These are phyloP conservation scores for Dicerorhinus sumatrensis DNA, from an alignment of 2,113 vertebrate genomes.

Conservation along the genomic window DNA sequence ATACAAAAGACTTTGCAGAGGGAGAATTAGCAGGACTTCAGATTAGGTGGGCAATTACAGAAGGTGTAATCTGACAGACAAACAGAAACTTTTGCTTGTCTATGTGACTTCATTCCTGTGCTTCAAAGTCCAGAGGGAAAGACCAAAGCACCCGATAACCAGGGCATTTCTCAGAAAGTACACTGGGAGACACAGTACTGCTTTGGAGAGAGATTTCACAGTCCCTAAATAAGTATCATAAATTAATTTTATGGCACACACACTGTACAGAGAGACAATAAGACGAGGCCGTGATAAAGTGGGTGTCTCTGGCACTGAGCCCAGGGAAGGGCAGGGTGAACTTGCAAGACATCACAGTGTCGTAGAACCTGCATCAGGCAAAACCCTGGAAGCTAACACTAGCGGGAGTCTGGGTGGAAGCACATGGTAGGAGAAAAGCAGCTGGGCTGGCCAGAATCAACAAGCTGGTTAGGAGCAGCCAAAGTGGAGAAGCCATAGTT, in stretches of 20 bases:
- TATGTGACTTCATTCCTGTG: slow-evolving; percentile 15
- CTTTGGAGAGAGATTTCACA: neutral
- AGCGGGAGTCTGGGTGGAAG: neutral
- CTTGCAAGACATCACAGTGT: neutral
- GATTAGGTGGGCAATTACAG: neutral
- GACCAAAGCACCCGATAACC: neutral
- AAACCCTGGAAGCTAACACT: neutral
- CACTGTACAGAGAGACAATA: slow-evolving; percentile 4
- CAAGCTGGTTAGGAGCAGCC: neutral
- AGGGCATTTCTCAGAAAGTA: neutral
- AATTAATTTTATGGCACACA: slow-evolving; percentile 3
- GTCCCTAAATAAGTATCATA: neutral
- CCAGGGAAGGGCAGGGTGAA: neutral
- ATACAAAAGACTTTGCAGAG: neutral
- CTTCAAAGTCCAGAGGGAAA: neutral
- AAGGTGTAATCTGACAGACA: neutral
- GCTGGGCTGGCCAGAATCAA: neutral
- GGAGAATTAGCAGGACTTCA: neutral
- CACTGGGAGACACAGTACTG: neutral
- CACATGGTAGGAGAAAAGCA: neutral
- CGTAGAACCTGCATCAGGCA: neutral
- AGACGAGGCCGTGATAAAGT: neutral
- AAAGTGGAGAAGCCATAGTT: neutral
- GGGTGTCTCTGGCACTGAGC: neutral
- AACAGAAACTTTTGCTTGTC: neutral